Evolutionary conservation across 1,140 invertebrate genomes (phyloP).

Genomic region (Orchesella cincta): DNA sequence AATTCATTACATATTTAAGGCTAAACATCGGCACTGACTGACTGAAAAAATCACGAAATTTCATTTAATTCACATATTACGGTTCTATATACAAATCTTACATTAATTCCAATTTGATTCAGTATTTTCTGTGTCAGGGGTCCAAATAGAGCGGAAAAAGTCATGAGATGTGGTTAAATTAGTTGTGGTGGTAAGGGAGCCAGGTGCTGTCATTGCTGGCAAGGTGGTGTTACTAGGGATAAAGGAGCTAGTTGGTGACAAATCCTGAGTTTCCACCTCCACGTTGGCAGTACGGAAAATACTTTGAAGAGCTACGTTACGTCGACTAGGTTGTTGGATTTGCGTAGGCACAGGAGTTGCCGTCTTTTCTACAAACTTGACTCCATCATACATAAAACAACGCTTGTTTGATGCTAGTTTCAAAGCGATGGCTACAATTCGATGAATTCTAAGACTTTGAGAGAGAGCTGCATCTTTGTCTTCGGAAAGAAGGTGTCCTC

Average conservation of each 20-base stretch:
- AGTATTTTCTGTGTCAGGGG: slow-evolving; percentile 19
- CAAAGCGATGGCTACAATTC: background rate
- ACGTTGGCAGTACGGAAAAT: slow-evolving; percentile 37
- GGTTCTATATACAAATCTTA: background rate
- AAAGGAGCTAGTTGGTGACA: background rate
- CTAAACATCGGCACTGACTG: slow-evolving; percentile 10
- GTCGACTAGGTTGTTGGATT: slow-evolving; percentile 32
- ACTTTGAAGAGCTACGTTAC: slow-evolving; percentile 47
- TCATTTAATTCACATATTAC: too few species aligned
- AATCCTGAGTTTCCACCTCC: background rate
- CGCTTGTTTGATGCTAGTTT: slow-evolving; percentile 11
- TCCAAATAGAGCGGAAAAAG: slow-evolving; percentile 31
- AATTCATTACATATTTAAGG: slow-evolving; percentile 16
- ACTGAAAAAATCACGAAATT: slow-evolving; percentile 22
- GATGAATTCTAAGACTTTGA: slow-evolving; percentile 11
- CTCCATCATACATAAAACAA: slow-evolving; percentile 37
- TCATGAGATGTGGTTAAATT: slow-evolving; percentile 16
- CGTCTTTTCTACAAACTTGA: slow-evolving; percentile 32
- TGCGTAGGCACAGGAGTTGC: slow-evolving; percentile 21
- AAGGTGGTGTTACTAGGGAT: background rate
- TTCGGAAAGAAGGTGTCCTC: slow-evolving; percentile 19
- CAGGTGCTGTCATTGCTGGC: background rate
- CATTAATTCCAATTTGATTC: slow-evolving; percentile 22
- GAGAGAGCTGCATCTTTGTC: slow-evolving; percentile 14
- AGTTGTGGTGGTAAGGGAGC: background rate